A percentile compares a stretch with the other conserved stretches of the same genome.
phyloP scores from a whole-genome alignment of 2,113 vertebrate genomes.

The Protobothrops mucrosquamatus region DNA sequence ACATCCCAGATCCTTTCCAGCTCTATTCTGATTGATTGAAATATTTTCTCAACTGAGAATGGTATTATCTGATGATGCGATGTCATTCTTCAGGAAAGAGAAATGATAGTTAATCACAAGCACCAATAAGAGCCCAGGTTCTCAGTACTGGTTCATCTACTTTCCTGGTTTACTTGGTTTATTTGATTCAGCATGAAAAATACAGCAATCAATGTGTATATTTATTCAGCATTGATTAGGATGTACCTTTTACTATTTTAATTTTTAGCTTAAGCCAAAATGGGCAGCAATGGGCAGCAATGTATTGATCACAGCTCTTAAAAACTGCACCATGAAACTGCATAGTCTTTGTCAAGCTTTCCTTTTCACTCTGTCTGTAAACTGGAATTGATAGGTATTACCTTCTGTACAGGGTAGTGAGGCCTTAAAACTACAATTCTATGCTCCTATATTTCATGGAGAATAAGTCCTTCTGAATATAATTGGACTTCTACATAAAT shows the following conservation, averaged over 20 bases:
- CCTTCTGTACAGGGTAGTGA: neutral
- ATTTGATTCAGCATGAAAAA: neutral
- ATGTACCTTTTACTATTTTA: neutral
- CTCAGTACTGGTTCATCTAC: neutral
- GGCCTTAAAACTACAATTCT: neutral
- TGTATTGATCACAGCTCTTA: neutral
- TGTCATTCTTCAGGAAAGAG: neutral
- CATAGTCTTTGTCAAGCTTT: neutral
- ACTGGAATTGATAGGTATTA: neutral
- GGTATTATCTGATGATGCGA: neutral
- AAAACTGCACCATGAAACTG: neutral
- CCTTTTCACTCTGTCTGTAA: neutral
- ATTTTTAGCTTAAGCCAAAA: neutral
- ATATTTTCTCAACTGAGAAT: neutral
- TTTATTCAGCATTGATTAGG: neutral
- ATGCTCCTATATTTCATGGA: neutral
- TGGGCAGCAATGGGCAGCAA: neutral
- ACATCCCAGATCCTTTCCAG: too few relatives aligned
- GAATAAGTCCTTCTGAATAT: neutral
- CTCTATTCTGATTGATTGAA: too few relatives aligned
- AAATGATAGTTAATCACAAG: neutral
- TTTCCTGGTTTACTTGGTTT: too few relatives aligned
- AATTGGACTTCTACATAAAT: neutral
- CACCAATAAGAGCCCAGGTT: neutral
- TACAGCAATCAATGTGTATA: neutral